Percentiles rank a stretch among this genome's conserved stretches.
These are phyloP conservation scores for Platorchestia sp. DNA, from an alignment of 1,140 invertebrate species.

Conservation along the genomic window DNA sequence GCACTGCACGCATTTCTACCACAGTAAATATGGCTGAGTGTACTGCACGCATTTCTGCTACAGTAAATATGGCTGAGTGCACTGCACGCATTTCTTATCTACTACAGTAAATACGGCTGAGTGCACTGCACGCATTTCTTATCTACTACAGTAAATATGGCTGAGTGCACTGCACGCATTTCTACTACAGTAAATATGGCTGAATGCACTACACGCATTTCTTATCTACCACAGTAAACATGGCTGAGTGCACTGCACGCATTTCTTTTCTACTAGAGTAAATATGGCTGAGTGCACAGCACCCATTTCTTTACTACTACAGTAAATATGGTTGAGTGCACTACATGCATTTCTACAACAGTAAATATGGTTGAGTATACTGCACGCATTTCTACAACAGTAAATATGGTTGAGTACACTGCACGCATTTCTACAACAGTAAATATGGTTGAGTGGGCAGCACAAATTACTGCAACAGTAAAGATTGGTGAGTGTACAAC, in stretches of 20 bases:
- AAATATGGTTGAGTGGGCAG: background rate
- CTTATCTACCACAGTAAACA: constrained; percentile 67
- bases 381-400: background rate
- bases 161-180: background rate
- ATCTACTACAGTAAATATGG: constrained; percentile 66
- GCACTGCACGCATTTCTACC: background rate
- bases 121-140: background rate
- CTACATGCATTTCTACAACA: background rate
- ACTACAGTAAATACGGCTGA: background rate
- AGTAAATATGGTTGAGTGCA: background rate
- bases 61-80: background rate
- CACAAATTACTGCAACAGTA: background rate
- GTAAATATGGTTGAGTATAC: background rate
- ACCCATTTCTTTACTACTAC: no score
- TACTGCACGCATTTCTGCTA: background rate
- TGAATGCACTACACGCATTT: background rate
- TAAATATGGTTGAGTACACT: background rate
- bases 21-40: background rate
- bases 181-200: background rate
- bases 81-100: constrained; percentile 69
- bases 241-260: background rate
- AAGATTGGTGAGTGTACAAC: background rate
- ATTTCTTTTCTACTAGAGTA: background rate
- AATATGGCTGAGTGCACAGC: background rate
- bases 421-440: background rate